Base-by-base conservation (phyloP, 2,888 invertebrate genomes). In the Thalpophila matura region DNA sequence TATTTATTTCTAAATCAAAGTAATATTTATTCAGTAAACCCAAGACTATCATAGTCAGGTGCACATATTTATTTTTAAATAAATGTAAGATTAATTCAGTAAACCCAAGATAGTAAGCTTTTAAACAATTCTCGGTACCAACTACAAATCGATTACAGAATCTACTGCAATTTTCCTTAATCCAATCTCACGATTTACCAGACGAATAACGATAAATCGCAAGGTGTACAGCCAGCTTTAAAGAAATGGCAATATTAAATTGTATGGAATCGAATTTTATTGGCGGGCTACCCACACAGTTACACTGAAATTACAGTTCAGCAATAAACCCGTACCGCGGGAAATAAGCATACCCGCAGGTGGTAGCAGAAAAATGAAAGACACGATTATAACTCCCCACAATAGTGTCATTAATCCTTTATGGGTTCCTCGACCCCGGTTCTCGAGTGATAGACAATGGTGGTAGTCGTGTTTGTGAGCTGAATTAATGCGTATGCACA, bases 391-490 rank as follows among this genome's bases (percentile, higher is more conserved):
- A 84, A 85, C 84, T 85, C 86, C 82, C 84, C 86, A 91, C 92
- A 93, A 92, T 91, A 86, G 89, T 90, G 89, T 90, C 93, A 92
- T 93, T 93, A 94, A 92, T 94, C 91, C 90, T 93, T 90, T 92
- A 93, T 90, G 89, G 86, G 94, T 89, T 91, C 89, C 80, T 81
- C 86, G 91, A 92, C 88, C 94, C 85, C 86, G 50, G 84, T 77
- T 79, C 84, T 81, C 83, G 83, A 86, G 90, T 93, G 93, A 93
- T 94, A 95, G 94, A 95, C 94, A 94, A 95, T 95, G 93, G 92
- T 90, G 89, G 91, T 90, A 89, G 93, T 87, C 82, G 89, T 77
- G 89, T 84, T 89, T 93, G 94, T 93, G 94, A 90, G 93, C 83
- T 85, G 94, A 93, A 94, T 95, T 87, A 93, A 94, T 93, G 88